Evolutionary conservation across 30 jellyfish, hydroid and myxozoan species (phyloP), one percentile per base, ranked within the genome.

Genomic region (Hydractinia symbiolongicarpus): DNA sequence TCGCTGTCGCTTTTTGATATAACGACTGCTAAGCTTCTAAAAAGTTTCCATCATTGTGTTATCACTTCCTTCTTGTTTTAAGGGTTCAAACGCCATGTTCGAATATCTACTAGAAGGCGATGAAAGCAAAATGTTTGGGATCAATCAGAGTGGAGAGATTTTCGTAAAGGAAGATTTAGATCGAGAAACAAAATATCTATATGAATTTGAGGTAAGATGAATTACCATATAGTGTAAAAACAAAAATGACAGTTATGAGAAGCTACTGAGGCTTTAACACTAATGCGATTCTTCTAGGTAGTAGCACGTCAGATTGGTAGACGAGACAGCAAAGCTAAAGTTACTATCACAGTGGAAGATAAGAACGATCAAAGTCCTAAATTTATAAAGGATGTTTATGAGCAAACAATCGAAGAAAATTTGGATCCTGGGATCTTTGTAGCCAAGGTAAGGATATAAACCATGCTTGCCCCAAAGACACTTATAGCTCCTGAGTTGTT

Each of bases 281-380:
- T 64, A 6, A 0, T 64, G 4, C 19, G 44, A 44, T 64, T 64
- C 9, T 50, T 21, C 54, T 11, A 79, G 87, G 87, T 66, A 15
- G 61, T 79, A 1, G 87, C 87, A 5, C 51, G 66, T 67, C 87
- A 79, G 67, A 40, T 83, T 7, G 58, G 70, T 20, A 44, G 53
- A 20, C 85, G 71, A 53, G 87, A 79, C 21, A 86, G 95, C 6
- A 74, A 86, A 20, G 88, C 95, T 11, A 77, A 81, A 11, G 87
- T 86, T 53, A 54, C 77, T 53, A 76, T 85, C 30, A 70, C 89
- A 9, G 79, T 90, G 79, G 77, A 85, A 21, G 97, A 90, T 66
- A 82, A 84, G 44, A 90, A 90, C 62, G 97, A 90, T 68, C 93
- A 90, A 57, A 88, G 80, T 5, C 97, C 97, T 15, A 67, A 77